Percentiles rank a stretch among this genome's conserved stretches.
These are phyloP conservation scores for Coccyzus lansbergi DNA, from an alignment of 2,797 vertebrate genomes.

Conservation along the genomic window DNA sequence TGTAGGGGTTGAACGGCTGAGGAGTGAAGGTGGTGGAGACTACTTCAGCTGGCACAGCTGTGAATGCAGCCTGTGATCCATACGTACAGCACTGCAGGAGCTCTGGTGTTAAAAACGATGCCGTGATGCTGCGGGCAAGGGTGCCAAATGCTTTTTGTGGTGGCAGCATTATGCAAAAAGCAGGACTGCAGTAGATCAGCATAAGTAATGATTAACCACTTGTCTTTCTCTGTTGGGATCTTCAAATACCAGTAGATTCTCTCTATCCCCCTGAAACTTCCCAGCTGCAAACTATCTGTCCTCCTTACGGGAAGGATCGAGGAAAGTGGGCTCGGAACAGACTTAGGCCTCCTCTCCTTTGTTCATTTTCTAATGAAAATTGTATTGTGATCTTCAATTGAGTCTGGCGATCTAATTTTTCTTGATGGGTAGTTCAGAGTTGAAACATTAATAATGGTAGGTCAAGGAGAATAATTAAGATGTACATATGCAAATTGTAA, in stretches of 20 bases:
- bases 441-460: not conserved
- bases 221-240: rapidly evolving
- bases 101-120: rapidly evolving
- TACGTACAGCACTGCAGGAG: rapidly evolving
- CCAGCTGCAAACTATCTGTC: not conserved
- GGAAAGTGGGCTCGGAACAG: rapidly evolving
- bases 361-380: not conserved
- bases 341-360: not conserved
- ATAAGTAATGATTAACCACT: not conserved
- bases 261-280: not conserved
- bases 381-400: not conserved
- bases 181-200: not conserved
- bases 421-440: not conserved
- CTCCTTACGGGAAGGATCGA: rapidly evolving
- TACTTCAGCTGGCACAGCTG: not conserved
- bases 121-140: rapidly evolving
- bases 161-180: no score
- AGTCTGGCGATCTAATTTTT: not conserved
- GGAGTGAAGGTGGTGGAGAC: rapidly evolving
- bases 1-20: not conserved
- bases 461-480: not conserved
- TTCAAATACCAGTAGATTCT: not conserved
- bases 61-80: rapidly evolving
- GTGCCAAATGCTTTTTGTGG: not conserved
- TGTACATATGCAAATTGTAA: not conserved